phyloP scores from a whole-genome alignment of 2,888 invertebrate genomes.

The Lepidocyrtinus sp. region DNA sequence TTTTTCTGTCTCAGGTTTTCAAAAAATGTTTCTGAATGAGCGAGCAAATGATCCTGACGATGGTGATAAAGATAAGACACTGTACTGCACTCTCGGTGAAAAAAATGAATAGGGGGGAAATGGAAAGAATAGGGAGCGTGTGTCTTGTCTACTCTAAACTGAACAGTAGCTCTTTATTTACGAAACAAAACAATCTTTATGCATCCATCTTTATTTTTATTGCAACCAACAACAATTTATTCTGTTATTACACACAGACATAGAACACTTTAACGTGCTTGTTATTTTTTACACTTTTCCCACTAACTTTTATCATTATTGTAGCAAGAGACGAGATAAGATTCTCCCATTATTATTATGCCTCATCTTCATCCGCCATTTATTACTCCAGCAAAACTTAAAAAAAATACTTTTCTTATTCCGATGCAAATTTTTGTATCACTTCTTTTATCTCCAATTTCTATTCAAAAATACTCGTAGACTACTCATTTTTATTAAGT shows the following conservation, averaged over 20 bases:
- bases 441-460: too few species aligned
- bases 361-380: neutral
- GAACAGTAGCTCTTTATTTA: slow-evolving; percentile 9
- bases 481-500: too few species aligned
- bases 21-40: neutral
- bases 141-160: neutral
- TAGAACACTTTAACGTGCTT: neutral
- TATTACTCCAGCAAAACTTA: neutral
- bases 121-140: too few species aligned
- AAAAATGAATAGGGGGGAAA: neutral
- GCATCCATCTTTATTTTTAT: slow-evolving; percentile 15
- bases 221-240: slow-evolving; percentile 18
- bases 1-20: slow-evolving; percentile 6
- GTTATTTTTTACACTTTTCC: neutral
- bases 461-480: too few species aligned
- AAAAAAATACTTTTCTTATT: neutral
- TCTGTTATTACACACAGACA: slow-evolving; percentile 8
- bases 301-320: neutral
- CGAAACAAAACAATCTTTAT: slow-evolving; percentile 14
- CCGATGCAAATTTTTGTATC: neutral
- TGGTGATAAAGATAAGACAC: slow-evolving; percentile 20
- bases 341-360: neutral
- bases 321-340: neutral
- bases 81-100: too few species aligned
- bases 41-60: slow-evolving; percentile 26